Evolutionary conservation across 2,797 vertebrate species (phyloP), one percentile per base, ranked within the genome.

Genomic region (Coregonus sp.): DNA sequence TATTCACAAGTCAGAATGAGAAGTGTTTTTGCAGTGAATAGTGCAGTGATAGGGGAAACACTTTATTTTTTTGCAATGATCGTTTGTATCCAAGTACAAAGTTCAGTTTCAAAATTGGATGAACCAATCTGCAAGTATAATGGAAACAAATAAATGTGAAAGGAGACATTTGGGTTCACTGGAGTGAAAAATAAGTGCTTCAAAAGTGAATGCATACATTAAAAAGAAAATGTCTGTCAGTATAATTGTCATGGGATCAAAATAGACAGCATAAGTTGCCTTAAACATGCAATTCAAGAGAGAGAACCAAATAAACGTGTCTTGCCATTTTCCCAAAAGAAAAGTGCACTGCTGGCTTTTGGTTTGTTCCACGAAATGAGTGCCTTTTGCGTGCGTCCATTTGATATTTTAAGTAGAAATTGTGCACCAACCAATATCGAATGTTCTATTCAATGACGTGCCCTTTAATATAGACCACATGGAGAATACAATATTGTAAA

Each of bases 1-100:
- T 88, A 86, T 88, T 90, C 88, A 90, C 78, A 74, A 92, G 89
- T 90, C 90, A 85, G 73, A 85, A 89, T 77, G 59, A 82, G 16
- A 25, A 25, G 84, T 1, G 85, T 78, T 92, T 89, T 71, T 69
- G 86, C 87, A 90, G 88, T 74, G 74, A 70, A 75, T 75, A 84
- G 81, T 84, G 84, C 74, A 79, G 74, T 80, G 77, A 84, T 74
- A 31, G 56, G 78, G 70, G 47, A 82, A 82, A 80, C 11, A 4
- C 31, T 20, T 70, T n/a, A 72, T 20, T 15, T 51, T 73, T 67
- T 68, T 83, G 56, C 56, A 59, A 59, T n/a, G 5, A 61, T 61
- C 56, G 29, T 31, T 67, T 67, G 56, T 20, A 59, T 67, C 65
- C 1, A 14, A 67, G 65, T 4, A 66, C 47, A 54, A 52, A 9